These are phyloP conservation scores for Dasysyrphus tricinctus DNA, from an alignment of 2,888 invertebrate species.

Conservation along the genomic window DNA sequence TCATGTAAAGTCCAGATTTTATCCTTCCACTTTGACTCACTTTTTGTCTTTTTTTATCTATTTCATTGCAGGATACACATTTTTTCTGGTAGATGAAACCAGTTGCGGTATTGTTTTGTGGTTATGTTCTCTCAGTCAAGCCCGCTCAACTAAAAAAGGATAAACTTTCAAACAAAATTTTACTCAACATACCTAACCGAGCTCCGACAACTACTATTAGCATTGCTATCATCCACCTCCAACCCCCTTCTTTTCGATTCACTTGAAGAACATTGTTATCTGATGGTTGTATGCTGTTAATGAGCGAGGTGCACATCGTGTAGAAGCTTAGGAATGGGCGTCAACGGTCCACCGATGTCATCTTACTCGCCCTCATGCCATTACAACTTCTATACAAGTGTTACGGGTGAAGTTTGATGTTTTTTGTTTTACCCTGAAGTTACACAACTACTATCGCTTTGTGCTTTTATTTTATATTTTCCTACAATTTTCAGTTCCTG, in stretches of 20 bases:
- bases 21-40: constrained; percentile 6
- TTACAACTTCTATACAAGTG: constrained; percentile 7
- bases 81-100: constrained; percentile 42
- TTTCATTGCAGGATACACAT: constrained; percentile 63
- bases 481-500: background rate
- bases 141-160: constrained; percentile 30
- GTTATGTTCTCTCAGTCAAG: constrained; percentile 47
- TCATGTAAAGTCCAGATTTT: constrained; percentile 6
- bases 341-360: constrained; percentile 12
- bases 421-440: constrained; percentile 6
- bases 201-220: constrained; percentile 35
- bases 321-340: constrained; percentile 12
- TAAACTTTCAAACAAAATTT: constrained; percentile 53
- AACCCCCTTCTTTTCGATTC: background rate
- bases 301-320: constrained; percentile 43
- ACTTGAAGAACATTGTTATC: constrained; percentile 7
- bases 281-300: constrained; percentile 38
- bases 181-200: constrained; percentile 32
- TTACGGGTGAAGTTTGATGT: constrained; percentile 44
- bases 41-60: constrained; percentile 30
- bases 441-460: constrained; percentile 27
- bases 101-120: constrained; percentile 60
- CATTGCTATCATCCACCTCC: background rate
- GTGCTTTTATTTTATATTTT: constrained; percentile 23
- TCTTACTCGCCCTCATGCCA: background rate